Evolutionary conservation across 2,113 vertebrate genomes (phyloP).

Genomic region (Parus major): DNA sequence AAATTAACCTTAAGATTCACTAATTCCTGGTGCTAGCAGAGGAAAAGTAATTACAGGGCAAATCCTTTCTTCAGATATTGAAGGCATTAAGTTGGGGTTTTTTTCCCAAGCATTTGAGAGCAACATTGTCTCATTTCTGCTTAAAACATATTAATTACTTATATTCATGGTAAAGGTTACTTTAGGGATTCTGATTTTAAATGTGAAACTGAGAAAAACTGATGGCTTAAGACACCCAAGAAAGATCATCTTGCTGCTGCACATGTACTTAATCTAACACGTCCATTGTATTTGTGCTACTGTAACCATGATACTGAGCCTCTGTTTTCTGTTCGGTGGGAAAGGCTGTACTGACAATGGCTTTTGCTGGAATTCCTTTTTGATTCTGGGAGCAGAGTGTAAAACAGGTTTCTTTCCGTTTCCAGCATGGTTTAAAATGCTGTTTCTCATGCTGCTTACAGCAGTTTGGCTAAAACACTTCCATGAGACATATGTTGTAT

Average conservation of each 20-base stretch:
- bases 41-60: background rate
- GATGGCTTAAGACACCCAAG: background rate
- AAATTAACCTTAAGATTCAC: background rate
- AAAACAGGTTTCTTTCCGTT: background rate
- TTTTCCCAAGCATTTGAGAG: background rate
- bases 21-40: background rate
- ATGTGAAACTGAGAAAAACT: background rate
- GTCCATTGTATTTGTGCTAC: background rate
- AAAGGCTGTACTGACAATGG: background rate
- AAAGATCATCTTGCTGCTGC: background rate
- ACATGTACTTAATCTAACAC: background rate
- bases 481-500: background rate
- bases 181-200: background rate
- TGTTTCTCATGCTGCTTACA: background rate
- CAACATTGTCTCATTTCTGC: background rate
- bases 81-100: background rate
- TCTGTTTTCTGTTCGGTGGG: background rate
- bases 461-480: slow-evolving; percentile 16
- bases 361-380: background rate
- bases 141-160: background rate
- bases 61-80: background rate
- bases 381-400: background rate
- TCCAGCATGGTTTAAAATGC: background rate
- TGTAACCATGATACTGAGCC: background rate
- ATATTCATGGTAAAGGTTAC: background rate